Evolutionary conservation across 2,113 vertebrate genomes (phyloP).

Genomic region (Rhabdornis inornatus): DNA sequence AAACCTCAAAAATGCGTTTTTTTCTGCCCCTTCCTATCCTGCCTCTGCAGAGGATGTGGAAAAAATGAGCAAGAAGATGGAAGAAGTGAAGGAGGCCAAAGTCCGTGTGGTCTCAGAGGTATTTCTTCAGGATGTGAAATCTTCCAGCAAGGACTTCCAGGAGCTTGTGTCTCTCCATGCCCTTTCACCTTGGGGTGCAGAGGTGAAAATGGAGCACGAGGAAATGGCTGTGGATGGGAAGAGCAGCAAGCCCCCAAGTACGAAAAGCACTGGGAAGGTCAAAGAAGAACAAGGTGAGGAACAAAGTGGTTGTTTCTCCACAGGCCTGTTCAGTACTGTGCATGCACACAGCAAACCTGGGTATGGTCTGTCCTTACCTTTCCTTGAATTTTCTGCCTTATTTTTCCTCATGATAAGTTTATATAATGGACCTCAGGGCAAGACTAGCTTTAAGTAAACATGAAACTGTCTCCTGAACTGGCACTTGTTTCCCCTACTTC

Average conservation of each 20-base stretch:
- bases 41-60: slow-evolving; percentile 88
- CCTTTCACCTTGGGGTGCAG: slow-evolving; percentile 90
- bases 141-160: slow-evolving; percentile 81
- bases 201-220: slow-evolving; percentile 82
- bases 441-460: neutral
- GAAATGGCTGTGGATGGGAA: slow-evolving; percentile 73
- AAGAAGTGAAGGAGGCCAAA: slow-evolving; percentile 86
- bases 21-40: neutral
- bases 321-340: neutral
- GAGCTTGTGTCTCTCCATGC: slow-evolving; percentile 85
- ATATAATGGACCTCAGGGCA: neutral
- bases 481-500: neutral
- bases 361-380: neutral
- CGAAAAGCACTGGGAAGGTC: slow-evolving; percentile 83
- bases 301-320: neutral
- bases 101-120: slow-evolving; percentile 88
- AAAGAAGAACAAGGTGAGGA: slow-evolving; percentile 90
- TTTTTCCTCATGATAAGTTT: neutral
- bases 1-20: neutral
- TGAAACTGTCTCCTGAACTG: neutral
- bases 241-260: slow-evolving; percentile 67
- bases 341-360: neutral
- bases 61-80: slow-evolving; percentile 98
- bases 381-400: neutral
- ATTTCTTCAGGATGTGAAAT: slow-evolving; percentile 85